Evolutionary conservation across 2,113 vertebrate genomes (phyloP).

Genomic region (Okapia johnstoni): DNA sequence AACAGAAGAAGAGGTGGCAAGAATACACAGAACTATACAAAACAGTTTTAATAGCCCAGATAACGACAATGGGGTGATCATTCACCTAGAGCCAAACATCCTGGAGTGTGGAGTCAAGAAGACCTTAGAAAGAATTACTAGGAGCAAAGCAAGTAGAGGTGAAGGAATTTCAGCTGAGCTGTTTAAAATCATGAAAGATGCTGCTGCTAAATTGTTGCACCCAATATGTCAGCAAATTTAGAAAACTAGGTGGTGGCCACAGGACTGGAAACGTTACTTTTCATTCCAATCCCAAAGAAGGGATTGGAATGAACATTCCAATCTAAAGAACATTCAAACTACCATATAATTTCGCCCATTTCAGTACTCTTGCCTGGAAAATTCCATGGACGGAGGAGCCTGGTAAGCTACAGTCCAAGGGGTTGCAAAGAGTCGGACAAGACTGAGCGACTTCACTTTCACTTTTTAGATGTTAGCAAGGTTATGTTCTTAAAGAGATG

Average conservation of each 20-base stretch:
- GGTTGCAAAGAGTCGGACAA: no score
- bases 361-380: no score
- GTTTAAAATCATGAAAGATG: background rate
- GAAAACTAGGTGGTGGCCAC: background rate
- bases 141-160: fast-evolving
- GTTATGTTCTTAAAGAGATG: background rate
- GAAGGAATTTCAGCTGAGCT: background rate
- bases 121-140: background rate
- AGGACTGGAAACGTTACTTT: background rate
- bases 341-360: background rate
- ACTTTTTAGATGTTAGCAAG: background rate
- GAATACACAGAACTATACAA: background rate
- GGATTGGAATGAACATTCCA: no score
- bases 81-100: background rate
- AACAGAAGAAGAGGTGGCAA: background rate
- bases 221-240: background rate
- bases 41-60: background rate
- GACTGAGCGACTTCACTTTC: no score
- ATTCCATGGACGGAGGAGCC: no score
- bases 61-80: background rate
- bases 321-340: background rate
- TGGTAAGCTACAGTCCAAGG: no score
- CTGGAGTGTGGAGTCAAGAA: background rate
- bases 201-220: background rate
- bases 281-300: background rate